These are phyloP conservation scores for Pachypsylla venusta DNA, from an alignment of 1,140 invertebrate genomes.

Conservation along the genomic window DNA sequence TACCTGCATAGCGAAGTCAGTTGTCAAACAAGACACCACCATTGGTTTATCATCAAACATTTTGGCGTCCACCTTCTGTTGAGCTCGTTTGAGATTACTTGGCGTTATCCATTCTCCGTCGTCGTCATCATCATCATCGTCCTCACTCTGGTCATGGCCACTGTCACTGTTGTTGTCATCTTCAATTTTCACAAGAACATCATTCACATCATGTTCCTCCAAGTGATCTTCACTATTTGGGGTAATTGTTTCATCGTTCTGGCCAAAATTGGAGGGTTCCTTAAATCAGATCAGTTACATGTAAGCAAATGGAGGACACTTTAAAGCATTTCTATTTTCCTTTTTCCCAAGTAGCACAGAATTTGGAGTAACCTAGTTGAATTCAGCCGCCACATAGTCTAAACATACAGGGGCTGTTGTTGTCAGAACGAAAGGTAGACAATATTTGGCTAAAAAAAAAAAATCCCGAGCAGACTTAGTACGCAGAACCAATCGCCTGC, in stretches of 20 bases:
- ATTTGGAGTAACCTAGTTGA: too few species aligned
- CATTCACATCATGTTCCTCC: constrained; percentile 19
- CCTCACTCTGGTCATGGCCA: constrained; percentile 24
- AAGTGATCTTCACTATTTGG: too few species aligned
- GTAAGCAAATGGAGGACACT: neutral
- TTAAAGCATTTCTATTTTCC: too few species aligned
- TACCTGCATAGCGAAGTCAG: constrained; percentile 88
- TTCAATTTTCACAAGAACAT: constrained; percentile 19
- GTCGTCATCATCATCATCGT: constrained; percentile 42
- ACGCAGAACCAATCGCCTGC: too few species aligned
- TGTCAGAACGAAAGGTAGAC: too few species aligned
- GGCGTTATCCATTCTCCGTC: constrained; percentile 74
- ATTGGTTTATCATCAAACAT: constrained; percentile 45
- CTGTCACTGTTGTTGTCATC: constrained; percentile 22
- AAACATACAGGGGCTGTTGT: too few species aligned
- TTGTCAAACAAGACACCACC: constrained; percentile 80
- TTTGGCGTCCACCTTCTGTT: constrained; percentile 47
- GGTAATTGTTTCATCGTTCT: neutral
- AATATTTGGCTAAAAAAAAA: too few species aligned
- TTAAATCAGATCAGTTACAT: neutral
- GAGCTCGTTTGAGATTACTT: constrained; percentile 57
- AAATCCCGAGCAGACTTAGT: too few species aligned
- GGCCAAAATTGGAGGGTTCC: neutral
- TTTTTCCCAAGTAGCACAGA: too few species aligned
- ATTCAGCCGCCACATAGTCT: too few species aligned